Conservation (phyloP, 2,797 vertebrate genomes). For the Sciurus vulgaris region DNA sequence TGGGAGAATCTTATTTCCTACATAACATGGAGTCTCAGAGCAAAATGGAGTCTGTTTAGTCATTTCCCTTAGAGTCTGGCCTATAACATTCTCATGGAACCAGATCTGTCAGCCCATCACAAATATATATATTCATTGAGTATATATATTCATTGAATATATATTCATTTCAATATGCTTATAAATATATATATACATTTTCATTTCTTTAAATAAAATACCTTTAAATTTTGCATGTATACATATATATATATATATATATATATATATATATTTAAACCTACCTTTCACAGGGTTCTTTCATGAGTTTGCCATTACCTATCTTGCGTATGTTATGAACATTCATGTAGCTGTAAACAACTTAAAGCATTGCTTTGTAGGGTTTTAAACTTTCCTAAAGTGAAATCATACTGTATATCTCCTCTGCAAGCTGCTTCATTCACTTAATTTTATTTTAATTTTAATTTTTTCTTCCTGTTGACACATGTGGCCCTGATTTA, state of each 20-base stretch:
- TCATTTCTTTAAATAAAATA: background rate
- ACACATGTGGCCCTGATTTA: slow-evolving; percentile 22
- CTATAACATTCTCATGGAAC: too few species aligned
- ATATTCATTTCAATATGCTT: background rate
- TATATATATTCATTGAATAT: too few species aligned
- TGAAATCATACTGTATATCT: background rate
- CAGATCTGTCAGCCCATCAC: too few species aligned
- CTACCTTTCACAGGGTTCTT: background rate
- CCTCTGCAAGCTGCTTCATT: background rate
- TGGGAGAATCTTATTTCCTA: too few species aligned
- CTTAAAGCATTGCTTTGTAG: background rate
- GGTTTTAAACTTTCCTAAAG: slow-evolving; percentile 33
- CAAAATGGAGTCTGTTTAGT: too few species aligned
- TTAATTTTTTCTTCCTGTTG: slow-evolving; percentile 21
- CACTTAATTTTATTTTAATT: background rate
- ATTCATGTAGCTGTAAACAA: background rate
- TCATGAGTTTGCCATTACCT: background rate
- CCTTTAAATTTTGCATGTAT: background rate
- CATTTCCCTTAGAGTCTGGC: too few species aligned
- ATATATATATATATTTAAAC: background rate
- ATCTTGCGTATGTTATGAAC: background rate
- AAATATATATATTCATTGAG: too few species aligned
- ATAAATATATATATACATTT: too few species aligned
- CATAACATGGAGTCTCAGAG: too few species aligned
- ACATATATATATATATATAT: too few species aligned